Evolutionary conservation across 2,113 vertebrate genomes (phyloP).

Genomic region (Serilophus lunatus): DNA sequence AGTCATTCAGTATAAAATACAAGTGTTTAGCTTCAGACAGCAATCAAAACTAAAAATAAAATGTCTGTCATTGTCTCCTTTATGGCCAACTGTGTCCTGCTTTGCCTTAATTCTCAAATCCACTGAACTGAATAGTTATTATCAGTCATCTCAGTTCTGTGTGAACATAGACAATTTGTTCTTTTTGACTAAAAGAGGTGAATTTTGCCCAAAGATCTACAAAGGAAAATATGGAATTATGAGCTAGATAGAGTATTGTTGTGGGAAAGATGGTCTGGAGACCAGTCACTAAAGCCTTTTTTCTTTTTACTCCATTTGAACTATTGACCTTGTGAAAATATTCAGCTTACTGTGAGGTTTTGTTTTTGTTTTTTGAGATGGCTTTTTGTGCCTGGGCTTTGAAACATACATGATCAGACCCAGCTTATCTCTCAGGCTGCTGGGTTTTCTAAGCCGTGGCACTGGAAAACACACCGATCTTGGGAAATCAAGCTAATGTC

Average conservation of each 20-base stretch:
- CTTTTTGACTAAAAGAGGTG: background rate
- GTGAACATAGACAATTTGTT: background rate
- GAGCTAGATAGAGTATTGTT: background rate
- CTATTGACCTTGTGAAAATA: constrained; percentile 62
- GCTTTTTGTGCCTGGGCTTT: constrained; percentile 53
- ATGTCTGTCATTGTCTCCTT: background rate
- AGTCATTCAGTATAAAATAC: background rate
- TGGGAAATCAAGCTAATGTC: constrained; percentile 74
- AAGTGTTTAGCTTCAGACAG: background rate
- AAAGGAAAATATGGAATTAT: background rate
- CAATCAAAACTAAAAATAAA: background rate
- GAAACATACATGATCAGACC: constrained; percentile 62
- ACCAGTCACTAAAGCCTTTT: background rate
- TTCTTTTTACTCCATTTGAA: constrained; percentile 38
- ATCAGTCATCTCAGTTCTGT: background rate
- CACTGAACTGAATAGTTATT: background rate
- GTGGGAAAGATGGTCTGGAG: background rate
- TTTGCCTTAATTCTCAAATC: background rate
- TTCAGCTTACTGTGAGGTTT: constrained; percentile 10
- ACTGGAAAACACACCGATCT: constrained; percentile 65
- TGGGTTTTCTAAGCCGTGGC: constrained; percentile 23
- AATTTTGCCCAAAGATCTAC: background rate
- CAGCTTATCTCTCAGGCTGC: constrained; percentile 44
- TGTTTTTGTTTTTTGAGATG: background rate
- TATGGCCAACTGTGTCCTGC: background rate